Conservation (phyloP, 2,888 invertebrate species). For the Heliconius ethilla region DNA sequence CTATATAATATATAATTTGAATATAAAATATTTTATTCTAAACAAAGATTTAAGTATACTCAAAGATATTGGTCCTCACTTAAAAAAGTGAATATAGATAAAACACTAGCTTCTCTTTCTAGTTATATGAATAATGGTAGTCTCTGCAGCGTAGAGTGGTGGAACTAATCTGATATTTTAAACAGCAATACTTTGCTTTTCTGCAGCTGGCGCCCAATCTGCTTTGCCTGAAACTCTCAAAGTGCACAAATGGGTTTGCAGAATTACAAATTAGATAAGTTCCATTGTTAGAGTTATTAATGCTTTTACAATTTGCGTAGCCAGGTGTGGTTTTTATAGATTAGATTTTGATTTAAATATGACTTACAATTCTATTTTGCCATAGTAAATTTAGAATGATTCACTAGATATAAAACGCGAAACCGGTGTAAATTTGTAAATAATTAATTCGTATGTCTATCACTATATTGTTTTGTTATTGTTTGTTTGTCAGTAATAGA, state of each 20-base stretch:
- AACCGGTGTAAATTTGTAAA: background rate
- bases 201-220: conserved; percentile 25
- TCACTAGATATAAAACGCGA: background rate
- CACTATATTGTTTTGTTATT: no score
- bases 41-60: background rate
- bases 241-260: conserved; percentile 24
- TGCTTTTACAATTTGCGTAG: background rate
- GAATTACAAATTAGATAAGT: conserved; percentile 19
- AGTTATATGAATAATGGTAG: conserved; percentile 15
- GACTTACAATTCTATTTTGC: background rate
- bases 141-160: conserved; percentile 6
- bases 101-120: background rate
- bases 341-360: background rate
- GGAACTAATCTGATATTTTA: conserved; percentile 32
- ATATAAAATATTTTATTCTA: background rate
- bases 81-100: conserved; percentile 3
- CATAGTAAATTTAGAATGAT: background rate
- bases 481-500: no score
- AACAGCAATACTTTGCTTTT: conserved; percentile 27
- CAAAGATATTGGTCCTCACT: background rate
- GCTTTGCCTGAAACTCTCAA: conserved; percentile 22
- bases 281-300: conserved; percentile 9
- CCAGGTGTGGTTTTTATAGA: background rate
- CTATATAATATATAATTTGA: no score
- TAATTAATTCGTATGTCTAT: no score